Percentiles rank a stretch among this genome's conserved stretches.
phyloP scores from a whole-genome alignment of 2,888 invertebrate genomes.

The Pristionchus japonicus region DNA sequence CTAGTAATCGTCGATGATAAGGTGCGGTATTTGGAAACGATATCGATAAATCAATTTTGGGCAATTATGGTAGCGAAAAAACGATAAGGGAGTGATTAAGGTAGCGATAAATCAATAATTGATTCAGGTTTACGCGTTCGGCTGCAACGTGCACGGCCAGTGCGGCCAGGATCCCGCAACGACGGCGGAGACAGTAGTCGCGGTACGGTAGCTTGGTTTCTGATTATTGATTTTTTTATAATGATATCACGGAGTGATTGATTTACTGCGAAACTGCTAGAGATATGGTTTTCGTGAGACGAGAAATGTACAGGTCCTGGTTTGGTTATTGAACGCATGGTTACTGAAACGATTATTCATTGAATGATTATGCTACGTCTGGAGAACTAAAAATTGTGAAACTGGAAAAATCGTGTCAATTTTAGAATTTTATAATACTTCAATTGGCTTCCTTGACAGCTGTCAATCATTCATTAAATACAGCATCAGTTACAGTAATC shows the following conservation, averaged over 20 bases:
- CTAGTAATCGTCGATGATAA: constrained; percentile 55
- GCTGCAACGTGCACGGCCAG: constrained; percentile 71
- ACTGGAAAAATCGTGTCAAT: too few species aligned
- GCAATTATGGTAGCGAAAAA: not conserved
- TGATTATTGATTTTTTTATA: not conserved
- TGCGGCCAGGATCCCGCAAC: constrained; percentile 60
- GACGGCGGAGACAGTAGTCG: constrained; percentile 3
- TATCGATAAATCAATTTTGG: not conserved
- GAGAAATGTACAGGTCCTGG: not conserved
- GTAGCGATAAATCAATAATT: not conserved
- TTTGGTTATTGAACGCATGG: too few species aligned
- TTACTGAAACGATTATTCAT: too few species aligned
- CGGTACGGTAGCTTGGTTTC: constrained; percentile 3
- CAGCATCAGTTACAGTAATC: not conserved
- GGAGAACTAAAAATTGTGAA: too few species aligned
- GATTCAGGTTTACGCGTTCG: constrained; percentile 67
- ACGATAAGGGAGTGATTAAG: too few species aligned
- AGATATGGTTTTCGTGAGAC: not conserved
- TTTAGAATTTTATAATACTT: too few species aligned
- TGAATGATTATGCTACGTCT: too few species aligned
- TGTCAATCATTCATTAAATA: too few species aligned
- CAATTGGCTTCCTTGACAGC: too few species aligned
- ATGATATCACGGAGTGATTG: not conserved
- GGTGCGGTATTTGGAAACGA: not conserved
- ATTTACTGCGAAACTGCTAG: not conserved